These are phyloP conservation scores for Cerceris ruficornis DNA, from an alignment of 2,888 invertebrate species.

Conservation along the genomic window DNA sequence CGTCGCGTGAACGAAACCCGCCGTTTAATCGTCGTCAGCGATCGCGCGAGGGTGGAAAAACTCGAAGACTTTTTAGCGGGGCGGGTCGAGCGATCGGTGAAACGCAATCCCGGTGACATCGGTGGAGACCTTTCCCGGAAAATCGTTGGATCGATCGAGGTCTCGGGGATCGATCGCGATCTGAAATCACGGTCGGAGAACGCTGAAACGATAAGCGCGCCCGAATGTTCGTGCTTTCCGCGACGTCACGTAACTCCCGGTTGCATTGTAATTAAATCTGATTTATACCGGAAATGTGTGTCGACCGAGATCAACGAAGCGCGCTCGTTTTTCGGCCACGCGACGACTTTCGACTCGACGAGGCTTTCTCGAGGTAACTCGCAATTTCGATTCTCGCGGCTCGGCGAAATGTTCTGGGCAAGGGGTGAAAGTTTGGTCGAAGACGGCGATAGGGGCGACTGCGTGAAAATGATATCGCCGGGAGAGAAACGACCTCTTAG, in stretches of 20 bases:
- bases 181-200: too few relatives aligned
- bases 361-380: too few relatives aligned
- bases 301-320: constrained; percentile 16
- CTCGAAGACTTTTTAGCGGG: too few relatives aligned
- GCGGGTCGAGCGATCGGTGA: constrained; percentile 31
- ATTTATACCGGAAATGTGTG: constrained; percentile 36
- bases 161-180: background rate
- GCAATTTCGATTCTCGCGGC: background rate
- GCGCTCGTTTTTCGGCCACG: background rate
- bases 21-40: constrained; percentile 18
- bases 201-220: constrained; percentile 26
- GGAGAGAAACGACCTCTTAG: too few relatives aligned
- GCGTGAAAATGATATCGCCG: too few relatives aligned
- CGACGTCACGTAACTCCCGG: constrained; percentile 46
- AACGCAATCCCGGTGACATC: constrained; percentile 21
- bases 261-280: constrained; percentile 40
- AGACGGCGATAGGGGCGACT: too few relatives aligned
- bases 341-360: background rate
- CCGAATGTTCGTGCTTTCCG: constrained; percentile 33
- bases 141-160: background rate
- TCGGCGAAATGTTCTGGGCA: too few relatives aligned
- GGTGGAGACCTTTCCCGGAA: constrained; percentile 26
- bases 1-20: constrained; percentile 59
- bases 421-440: too few relatives aligned
- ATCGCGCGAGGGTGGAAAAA: constrained; percentile 50